These are phyloP conservation scores for Agrochola circellaris DNA, from an alignment of 2,888 invertebrate species.

Conservation along the genomic window DNA sequence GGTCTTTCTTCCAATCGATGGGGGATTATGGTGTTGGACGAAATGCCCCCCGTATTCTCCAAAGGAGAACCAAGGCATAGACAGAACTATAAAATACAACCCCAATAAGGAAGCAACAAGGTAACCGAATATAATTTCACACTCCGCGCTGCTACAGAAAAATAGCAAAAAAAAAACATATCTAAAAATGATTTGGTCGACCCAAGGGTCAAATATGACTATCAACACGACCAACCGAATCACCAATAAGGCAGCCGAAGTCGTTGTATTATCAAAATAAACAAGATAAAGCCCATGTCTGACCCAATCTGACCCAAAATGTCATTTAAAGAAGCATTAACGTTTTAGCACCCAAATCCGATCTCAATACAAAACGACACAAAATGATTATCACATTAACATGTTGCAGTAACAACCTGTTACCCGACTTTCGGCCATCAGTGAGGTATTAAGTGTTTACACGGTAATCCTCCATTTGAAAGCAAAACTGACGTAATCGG, in stretches of 20 bases:
- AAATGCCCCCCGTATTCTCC: neutral
- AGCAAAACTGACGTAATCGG: slow-evolving; percentile 71
- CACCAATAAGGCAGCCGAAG: neutral
- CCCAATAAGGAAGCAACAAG: neutral
- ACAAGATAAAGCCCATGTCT: slow-evolving; percentile 14
- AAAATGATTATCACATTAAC: slow-evolving; percentile 62
- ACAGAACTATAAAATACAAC: neutral
- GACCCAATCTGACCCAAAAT: slow-evolving; percentile 42
- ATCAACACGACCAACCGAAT: neutral
- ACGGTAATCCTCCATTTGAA: slow-evolving; percentile 72
- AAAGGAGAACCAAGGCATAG: neutral
- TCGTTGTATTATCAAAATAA: neutral
- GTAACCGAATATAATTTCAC: neutral
- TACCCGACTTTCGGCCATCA: slow-evolving; percentile 63
- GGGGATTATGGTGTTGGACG: neutral
- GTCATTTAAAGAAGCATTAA: slow-evolving; percentile 42
- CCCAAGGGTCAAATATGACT: neutral
- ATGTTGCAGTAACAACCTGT: slow-evolving; percentile 52
- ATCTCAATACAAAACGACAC: slow-evolving; percentile 49
- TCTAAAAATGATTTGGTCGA: neutral
- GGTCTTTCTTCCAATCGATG: neutral
- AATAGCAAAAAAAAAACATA: neutral
- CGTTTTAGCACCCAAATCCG: slow-evolving; percentile 44
- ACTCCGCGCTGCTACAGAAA: neutral
- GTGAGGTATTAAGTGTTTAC: slow-evolving; percentile 71